Base-by-base conservation (phyloP, 2,888 invertebrate species). In the Serripes groenlandicus region DNA sequence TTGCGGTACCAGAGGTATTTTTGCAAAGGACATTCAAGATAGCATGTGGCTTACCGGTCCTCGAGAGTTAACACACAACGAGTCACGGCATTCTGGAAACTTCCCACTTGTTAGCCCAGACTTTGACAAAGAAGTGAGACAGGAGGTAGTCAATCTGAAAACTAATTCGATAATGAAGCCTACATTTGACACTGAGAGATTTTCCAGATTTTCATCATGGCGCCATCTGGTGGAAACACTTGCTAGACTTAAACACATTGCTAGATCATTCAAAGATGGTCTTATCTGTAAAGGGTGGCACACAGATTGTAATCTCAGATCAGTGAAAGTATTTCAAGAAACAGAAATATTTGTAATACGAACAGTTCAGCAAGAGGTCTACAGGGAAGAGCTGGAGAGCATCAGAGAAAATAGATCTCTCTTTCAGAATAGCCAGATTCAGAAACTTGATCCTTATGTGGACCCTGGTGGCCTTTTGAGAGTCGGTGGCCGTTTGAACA, bases 31-130 rank as follows among this genome's bases (percentile, higher is more conserved):
- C 11, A 18, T 88, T 21, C 23, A 35, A 21, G 42, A 64, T 23
- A 85, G 82, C 52, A 4, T 54, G 26, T 89, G 83, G 88, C 37
- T 88, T 28, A 56, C 18, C 0, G 88, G 85, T 15, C 83, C 83
- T 15, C n/a, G 34, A 28, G 42, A 58, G 5, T 21, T 60, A 18
- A 30, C 35, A 4, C 28, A 26, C 5, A 30, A 35, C 7, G 23
- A 0, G 1, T 26, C n/a, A 15, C 1, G 9, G 3, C 21, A 60
- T 7, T 18, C 26, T n/a, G 35, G 28, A n/a, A 28, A 5, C 7
- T 78, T 70, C 56, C 73, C 75, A 11, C 60, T 86, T 1, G 42
- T 81, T 23, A 64, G 84, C 3, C 83, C 86, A 0, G 74, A 79
- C 5, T 15, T n/a, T 3, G 84, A 85, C 34, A 68, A 54, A 4